Conservation (phyloP, 2,888 invertebrate species). For the Agonopterix arenella region DNA sequence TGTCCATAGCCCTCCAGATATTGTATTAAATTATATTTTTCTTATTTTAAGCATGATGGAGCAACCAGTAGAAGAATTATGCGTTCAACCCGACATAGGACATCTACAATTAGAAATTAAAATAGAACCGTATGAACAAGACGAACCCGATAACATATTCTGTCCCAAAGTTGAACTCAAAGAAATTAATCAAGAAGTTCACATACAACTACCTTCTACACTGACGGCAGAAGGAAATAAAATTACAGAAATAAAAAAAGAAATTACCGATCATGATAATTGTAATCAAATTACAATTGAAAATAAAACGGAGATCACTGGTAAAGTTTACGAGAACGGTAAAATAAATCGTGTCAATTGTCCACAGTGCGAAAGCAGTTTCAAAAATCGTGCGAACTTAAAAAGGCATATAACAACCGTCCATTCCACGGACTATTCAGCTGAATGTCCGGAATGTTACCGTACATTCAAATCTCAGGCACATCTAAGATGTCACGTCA, state of each 20-base stretch:
- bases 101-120: constrained; percentile 2
- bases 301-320: constrained; percentile 11
- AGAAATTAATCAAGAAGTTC: no score
- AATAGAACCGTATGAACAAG: constrained; percentile 1
- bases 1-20: no score
- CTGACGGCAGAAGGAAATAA: no score
- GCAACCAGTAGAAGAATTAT: not conserved
- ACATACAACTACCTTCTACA: no score
- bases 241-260: not conserved
- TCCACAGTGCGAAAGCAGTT: constrained; percentile 20
- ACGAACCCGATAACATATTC: not conserved
- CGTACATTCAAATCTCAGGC: constrained; percentile 27
- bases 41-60: not conserved
- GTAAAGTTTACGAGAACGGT: constrained; percentile 30
- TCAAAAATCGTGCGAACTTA: constrained; percentile 25
- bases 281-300: not conserved
- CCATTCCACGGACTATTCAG: constrained; percentile 22
- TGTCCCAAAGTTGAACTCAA: no score
- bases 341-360: constrained; percentile 26
- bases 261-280: not conserved
- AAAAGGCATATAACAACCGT: constrained; percentile 26
- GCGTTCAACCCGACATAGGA: not conserved
- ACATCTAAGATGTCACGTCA: constrained; percentile 26
- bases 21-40: no score
- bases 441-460: constrained; percentile 27